phyloP scores from a whole-genome alignment of 2,888 invertebrate genomes.

The Sinodicranocentrus sp. region DNA sequence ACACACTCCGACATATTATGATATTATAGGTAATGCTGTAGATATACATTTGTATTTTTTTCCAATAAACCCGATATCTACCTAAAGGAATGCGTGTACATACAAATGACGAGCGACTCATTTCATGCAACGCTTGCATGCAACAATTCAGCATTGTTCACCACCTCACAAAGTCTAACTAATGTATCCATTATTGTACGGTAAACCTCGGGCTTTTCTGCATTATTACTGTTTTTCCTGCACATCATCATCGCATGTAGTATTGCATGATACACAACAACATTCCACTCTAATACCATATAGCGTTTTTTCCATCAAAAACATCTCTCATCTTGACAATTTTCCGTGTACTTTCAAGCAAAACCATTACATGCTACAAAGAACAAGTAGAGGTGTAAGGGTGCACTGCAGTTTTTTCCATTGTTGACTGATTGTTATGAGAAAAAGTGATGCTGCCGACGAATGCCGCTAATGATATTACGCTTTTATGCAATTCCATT shows the following conservation, averaged over 20 bases:
- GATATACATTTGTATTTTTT: slow-evolving; percentile 1
- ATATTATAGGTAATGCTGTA: not conserved
- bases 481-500: slow-evolving; percentile 31
- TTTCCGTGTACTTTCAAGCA: not conserved
- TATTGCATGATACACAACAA: slow-evolving; percentile 51
- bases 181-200: slow-evolving; percentile 24
- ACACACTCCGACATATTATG: not conserved
- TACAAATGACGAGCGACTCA: not conserved
- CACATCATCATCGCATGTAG: slow-evolving; percentile 24
- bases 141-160: slow-evolving; percentile 32
- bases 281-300: slow-evolving; percentile 46
- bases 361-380: not conserved
- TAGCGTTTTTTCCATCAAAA: slow-evolving; percentile 46
- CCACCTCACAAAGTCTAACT: slow-evolving; percentile 6
- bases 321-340: not conserved
- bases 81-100: slow-evolving; percentile 62
- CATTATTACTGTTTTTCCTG: slow-evolving; percentile 51
- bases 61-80: slow-evolving; percentile 35
- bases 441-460: slow-evolving; percentile 48
- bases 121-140: slow-evolving; percentile 31
- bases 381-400: not conserved
- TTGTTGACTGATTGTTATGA: slow-evolving; percentile 44
- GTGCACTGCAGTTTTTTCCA: not conserved
- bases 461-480: slow-evolving; percentile 23
- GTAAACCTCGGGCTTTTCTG: slow-evolving; percentile 39